Percentiles rank a stretch among this genome's conserved stretches.
Conservation (phyloP, 2,113 vertebrate species). For the Hyperoodon ampullatus region DNA sequence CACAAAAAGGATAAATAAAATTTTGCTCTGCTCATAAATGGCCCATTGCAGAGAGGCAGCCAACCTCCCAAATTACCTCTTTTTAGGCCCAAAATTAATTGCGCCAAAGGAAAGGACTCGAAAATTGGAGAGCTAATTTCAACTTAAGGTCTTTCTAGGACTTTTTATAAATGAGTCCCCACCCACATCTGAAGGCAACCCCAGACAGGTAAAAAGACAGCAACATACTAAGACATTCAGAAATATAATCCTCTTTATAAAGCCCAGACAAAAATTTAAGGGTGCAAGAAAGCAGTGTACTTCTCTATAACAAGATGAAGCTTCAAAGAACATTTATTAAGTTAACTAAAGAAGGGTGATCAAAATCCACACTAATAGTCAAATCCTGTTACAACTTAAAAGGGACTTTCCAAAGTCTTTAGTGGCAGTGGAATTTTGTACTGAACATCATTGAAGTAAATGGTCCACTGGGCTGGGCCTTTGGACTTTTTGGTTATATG, state of each 20-base stretch:
- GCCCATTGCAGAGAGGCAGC: constrained; percentile 6
- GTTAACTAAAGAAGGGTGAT: constrained; percentile 60
- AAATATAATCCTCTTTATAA: constrained; percentile 50
- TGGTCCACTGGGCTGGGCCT: constrained; percentile 79
- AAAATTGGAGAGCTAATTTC: constrained; percentile 40
- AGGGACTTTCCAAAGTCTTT: constrained; percentile 79
- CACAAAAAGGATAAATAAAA: neutral
- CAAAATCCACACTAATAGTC: constrained; percentile 75
- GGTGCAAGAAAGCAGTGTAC: constrained; percentile 51
- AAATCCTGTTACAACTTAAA: constrained; percentile 81
- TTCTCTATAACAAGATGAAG: constrained; percentile 57
- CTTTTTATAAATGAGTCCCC: constrained; percentile 49
- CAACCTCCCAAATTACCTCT: constrained; percentile 44
- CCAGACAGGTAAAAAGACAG: constrained; percentile 68
- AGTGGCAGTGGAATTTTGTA: constrained; percentile 80
- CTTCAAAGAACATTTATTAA: constrained; percentile 55
- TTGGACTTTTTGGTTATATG: constrained; percentile 81
- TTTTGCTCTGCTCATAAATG: constrained; percentile 52
- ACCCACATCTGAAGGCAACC: constrained; percentile 81
- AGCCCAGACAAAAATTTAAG: constrained; percentile 50
- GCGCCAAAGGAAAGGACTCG: constrained; percentile 23
- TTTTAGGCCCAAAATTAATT: constrained; percentile 10
- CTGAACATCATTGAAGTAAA: constrained; percentile 82
- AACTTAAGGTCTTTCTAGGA: constrained; percentile 15
- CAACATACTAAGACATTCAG: constrained; percentile 65